These are phyloP conservation scores for Papio anubis DNA, from an alignment of 2,113 vertebrate species.

Conservation along the genomic window DNA sequence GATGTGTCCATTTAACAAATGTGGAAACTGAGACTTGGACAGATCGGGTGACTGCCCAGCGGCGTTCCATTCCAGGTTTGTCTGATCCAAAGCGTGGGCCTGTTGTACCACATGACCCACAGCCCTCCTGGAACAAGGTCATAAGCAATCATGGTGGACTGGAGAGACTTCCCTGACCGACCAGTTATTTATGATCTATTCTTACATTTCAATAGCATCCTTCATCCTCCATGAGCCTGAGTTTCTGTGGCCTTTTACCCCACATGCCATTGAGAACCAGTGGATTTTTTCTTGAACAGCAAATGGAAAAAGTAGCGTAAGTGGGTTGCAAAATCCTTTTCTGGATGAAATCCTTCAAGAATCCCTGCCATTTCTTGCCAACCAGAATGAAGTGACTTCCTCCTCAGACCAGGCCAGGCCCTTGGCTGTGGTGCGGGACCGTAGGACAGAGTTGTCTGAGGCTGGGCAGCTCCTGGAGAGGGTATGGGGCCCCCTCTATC, in stretches of 20 bases:
- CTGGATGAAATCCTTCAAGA: neutral
- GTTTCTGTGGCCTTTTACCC: neutral
- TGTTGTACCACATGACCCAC: rapidly evolving
- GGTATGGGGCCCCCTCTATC: rapidly evolving
- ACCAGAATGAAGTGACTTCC: neutral
- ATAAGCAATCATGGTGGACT: rapidly evolving
- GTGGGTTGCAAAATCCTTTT: neutral
- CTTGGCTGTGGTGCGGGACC: neutral
- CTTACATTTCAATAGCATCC: neutral
- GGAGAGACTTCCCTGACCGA: neutral
- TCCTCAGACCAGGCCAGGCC: neutral
- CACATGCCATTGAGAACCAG: neutral
- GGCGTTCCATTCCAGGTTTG: neutral
- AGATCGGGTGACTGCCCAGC: neutral
- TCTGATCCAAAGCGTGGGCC: neutral
- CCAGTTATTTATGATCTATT: neutral
- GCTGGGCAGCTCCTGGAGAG: neutral
- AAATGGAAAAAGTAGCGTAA: neutral
- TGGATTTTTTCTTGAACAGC: neutral
- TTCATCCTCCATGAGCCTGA: neutral
- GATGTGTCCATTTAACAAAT: neutral
- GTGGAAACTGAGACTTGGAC: neutral
- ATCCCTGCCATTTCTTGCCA: neutral
- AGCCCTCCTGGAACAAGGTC: neutral
- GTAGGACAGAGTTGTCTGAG: rapidly evolving